These are phyloP conservation scores for Heliocidaris tuberculata DNA, from an alignment of 35 echinoderm and acorn worm genomes.

Conservation along the genomic window DNA sequence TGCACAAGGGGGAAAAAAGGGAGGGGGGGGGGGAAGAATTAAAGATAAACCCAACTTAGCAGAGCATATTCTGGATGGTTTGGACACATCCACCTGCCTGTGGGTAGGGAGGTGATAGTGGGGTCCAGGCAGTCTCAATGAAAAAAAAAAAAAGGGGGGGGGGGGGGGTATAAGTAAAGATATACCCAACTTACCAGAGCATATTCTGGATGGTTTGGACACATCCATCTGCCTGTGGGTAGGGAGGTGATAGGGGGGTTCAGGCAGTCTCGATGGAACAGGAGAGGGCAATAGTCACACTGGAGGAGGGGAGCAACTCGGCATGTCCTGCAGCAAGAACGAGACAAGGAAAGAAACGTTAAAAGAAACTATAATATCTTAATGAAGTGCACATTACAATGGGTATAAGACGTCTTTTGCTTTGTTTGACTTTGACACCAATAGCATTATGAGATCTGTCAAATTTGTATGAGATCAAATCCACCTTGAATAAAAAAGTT, in stretches of 20 bases:
- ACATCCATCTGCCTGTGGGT: slow-evolving; percentile 96
- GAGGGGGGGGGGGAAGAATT: too few relatives aligned
- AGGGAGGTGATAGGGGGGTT: slow-evolving; percentile 82
- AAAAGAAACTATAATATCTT: neutral
- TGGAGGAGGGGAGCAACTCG: slow-evolving; percentile 81
- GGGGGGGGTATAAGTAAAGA: too few relatives aligned
- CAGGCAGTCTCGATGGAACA: slow-evolving; percentile 94
- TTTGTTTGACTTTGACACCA: too few relatives aligned
- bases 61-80: slow-evolving; percentile 84
- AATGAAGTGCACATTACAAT: too few relatives aligned
- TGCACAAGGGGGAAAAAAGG: too few relatives aligned
- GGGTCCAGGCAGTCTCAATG: too few relatives aligned
- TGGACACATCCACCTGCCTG: slow-evolving; percentile 94
- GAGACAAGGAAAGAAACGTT: neutral
- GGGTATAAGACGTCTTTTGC: too few relatives aligned
- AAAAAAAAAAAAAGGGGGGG: slow-evolving; percentile 45
- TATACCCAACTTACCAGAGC: slow-evolving; percentile 38
- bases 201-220: slow-evolving; percentile 93
- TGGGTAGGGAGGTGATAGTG: slow-evolving; percentile 65
- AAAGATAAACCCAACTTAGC: neutral
- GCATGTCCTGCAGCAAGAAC: slow-evolving; percentile 74
- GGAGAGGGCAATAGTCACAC: slow-evolving; percentile 97
- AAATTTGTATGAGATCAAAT: too few relatives aligned
- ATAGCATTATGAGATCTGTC: too few relatives aligned
- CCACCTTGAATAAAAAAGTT: too few relatives aligned